Evolutionary conservation across 2,797 vertebrate genomes (phyloP).

Genomic region (Sphaeramia orbicularis): DNA sequence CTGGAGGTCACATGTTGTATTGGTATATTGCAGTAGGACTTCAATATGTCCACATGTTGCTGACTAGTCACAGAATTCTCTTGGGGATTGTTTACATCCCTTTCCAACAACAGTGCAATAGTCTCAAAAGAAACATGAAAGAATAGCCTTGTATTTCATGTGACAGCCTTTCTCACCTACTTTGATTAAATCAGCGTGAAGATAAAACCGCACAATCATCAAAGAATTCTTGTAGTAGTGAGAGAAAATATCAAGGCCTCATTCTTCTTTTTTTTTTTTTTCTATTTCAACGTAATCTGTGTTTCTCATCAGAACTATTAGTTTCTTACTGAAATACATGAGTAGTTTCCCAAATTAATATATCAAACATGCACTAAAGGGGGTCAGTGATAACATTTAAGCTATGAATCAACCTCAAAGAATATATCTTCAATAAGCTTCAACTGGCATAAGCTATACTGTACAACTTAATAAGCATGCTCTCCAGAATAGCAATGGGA

Average conservation of each 20-base stretch:
- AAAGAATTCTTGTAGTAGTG: constrained; percentile 57
- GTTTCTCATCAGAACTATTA: background rate
- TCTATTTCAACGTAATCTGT: constrained; percentile 24
- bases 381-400: background rate
- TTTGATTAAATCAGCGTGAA: constrained; percentile 62
- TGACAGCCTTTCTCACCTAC: constrained; percentile 67
- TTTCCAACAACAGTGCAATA: constrained; percentile 44
- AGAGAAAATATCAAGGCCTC: constrained; percentile 42
- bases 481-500: constrained; percentile 42
- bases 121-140: constrained; percentile 45
- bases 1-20: constrained; percentile 28
- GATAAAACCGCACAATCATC: constrained; percentile 57
- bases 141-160: constrained; percentile 55
- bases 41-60: constrained; percentile 56
- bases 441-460: background rate
- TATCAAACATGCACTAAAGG: background rate
- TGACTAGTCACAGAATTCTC: constrained; percentile 42
- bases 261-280: constrained; percentile 18
- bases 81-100: constrained; percentile 44
- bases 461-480: constrained; percentile 30
- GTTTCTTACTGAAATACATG: background rate
- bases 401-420: background rate
- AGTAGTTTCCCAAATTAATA: background rate
- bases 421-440: background rate
- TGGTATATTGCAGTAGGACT: background rate